Percentiles rank a stretch among this genome's conserved stretches.
Conservation (phyloP, 2,797 vertebrate species). For the Lagodon rhomboides region DNA sequence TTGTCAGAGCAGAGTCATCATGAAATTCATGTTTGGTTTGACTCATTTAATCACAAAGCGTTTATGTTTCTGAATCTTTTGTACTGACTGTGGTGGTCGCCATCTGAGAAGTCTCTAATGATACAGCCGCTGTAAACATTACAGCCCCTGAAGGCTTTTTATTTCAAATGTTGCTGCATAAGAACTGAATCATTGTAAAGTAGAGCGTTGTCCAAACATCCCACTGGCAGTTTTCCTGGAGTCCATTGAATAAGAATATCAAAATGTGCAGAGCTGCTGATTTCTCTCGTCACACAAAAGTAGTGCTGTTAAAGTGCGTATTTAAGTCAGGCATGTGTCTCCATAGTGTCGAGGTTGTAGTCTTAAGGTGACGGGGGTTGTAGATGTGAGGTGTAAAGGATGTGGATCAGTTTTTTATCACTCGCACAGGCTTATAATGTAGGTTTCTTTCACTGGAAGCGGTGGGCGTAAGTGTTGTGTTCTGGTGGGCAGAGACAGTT, state of each 20-base stretch:
- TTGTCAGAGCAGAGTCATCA: slow-evolving; percentile 48
- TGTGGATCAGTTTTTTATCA: slow-evolving; percentile 64
- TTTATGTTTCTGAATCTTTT: slow-evolving; percentile 42
- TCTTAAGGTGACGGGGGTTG: slow-evolving; percentile 65
- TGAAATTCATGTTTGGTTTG: slow-evolving; percentile 45
- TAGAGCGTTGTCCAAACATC: slow-evolving; percentile 54
- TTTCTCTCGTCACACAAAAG: slow-evolving; percentile 31
- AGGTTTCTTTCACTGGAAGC: slow-evolving; percentile 69
- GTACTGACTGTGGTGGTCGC: slow-evolving; percentile 24
- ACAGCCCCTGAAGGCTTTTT: slow-evolving; percentile 58
- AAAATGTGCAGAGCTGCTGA: slow-evolving; percentile 28
- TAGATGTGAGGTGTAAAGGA: slow-evolving; percentile 63
- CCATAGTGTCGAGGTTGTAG: slow-evolving; percentile 51
- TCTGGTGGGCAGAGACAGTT: slow-evolving; percentile 86
- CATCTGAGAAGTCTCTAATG: slow-evolving; percentile 63
- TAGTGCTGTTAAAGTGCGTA: slow-evolving; percentile 14
- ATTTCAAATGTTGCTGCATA: slow-evolving; percentile 54
- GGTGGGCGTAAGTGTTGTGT: slow-evolving; percentile 85
- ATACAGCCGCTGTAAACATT: slow-evolving; percentile 60
- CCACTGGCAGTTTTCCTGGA: slow-evolving; percentile 58
- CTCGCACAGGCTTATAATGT: slow-evolving; percentile 74
- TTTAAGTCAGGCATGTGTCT: slow-evolving; percentile 33
- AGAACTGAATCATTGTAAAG: slow-evolving; percentile 48
- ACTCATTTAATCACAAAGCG: slow-evolving; percentile 50
- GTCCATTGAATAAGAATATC: slow-evolving; percentile 40